These are phyloP conservation scores for Scaptodrosophila lebanonensis DNA, from an alignment of 1,140 invertebrate species.

Conservation along the genomic window DNA sequence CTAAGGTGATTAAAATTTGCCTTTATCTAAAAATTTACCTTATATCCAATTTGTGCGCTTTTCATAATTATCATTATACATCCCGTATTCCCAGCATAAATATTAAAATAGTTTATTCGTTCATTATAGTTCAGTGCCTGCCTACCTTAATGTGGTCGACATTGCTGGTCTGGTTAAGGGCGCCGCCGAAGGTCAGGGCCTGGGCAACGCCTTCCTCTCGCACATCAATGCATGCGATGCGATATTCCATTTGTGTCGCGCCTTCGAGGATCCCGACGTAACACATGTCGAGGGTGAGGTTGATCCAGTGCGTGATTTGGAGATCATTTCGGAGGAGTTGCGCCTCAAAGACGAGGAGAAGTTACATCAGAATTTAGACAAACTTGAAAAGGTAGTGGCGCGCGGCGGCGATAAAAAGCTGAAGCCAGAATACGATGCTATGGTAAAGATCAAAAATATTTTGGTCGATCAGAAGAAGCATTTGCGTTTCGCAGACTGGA, in stretches of 20 bases:
- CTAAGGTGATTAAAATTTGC: too few species aligned
- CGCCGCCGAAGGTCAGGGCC: slow-evolving; percentile 97
- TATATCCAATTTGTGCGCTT: too few species aligned
- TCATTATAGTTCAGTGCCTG: too few species aligned
- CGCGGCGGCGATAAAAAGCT: slow-evolving; percentile 96
- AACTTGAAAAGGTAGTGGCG: slow-evolving; percentile 91
- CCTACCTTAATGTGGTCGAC: slow-evolving; percentile 97
- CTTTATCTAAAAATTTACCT: too few species aligned
- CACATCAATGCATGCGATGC: slow-evolving; percentile 99
- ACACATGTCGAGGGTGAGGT: slow-evolving; percentile 99
- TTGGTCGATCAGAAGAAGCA: slow-evolving; percentile 95
- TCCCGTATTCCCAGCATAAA: too few species aligned
- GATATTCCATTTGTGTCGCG: slow-evolving; percentile 98
- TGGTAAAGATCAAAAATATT: slow-evolving; percentile 91
- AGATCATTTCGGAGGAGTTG: slow-evolving; percentile 97
- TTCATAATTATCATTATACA: too few species aligned
- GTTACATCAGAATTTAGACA: slow-evolving; percentile 87
- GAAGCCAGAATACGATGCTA: slow-evolving; percentile 95
- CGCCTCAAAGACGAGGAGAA: slow-evolving; percentile 96
- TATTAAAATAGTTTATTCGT: too few species aligned
- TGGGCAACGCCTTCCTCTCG: slow-evolving; percentile 99
- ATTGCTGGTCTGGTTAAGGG: slow-evolving; percentile 99
- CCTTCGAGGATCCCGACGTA: slow-evolving; percentile 98
- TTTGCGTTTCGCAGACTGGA: slow-evolving; percentile 95
- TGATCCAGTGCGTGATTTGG: slow-evolving; percentile 96